Base-by-base conservation (phyloP, 2,888 invertebrate genomes). In the Dolichomitus sp. region DNA sequence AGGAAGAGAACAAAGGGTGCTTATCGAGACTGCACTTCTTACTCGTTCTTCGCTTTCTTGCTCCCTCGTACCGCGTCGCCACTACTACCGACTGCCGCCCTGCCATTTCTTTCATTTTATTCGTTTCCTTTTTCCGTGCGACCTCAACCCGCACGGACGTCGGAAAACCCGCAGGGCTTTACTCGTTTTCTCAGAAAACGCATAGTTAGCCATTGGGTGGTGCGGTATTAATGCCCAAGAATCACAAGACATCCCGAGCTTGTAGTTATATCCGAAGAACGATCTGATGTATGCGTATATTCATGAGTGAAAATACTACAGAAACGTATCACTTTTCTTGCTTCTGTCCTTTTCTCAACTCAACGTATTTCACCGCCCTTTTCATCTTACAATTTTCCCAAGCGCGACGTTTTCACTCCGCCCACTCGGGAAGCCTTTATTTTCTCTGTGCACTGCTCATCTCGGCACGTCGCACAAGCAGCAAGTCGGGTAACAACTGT, bases 11-110 rank as follows among this genome's bases (percentile, higher is more conserved):
- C 91, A 90, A 92, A 91, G 88, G 89, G 89, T 88, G 89, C 91
- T 90, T 91, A 91, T 91, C 91, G 90, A 91, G 89, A 88, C 88
- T 89, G 89, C 89, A 89, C 88, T 90, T 90, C 89, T 91, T 91
- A 89, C 88, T 84, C 70, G 78, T 77, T 82, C 84, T 61, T 50
- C 66, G 76, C 63, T 83, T 83, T 83, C 78, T 76, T 84, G 65
- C 77, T 75, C 70, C 40, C 76, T 23, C 73, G 27, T 33, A 2
- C 12, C 37, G 33, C 45, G n/a, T 14, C 50, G 40, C 40, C 52
- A 27, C 48, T 4, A 23, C 11, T 42, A 17, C 17, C 69, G 27
- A 42, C 19, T 33, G 12, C 45, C 50, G 45, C 59, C 75, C 42
- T 79, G 75, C 83, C 72, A 50, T 86, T 83, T 83, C 80, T 86